Evolutionary conservation across 1,140 invertebrate species (phyloP).

Genomic region (Orius laevigatus): DNA sequence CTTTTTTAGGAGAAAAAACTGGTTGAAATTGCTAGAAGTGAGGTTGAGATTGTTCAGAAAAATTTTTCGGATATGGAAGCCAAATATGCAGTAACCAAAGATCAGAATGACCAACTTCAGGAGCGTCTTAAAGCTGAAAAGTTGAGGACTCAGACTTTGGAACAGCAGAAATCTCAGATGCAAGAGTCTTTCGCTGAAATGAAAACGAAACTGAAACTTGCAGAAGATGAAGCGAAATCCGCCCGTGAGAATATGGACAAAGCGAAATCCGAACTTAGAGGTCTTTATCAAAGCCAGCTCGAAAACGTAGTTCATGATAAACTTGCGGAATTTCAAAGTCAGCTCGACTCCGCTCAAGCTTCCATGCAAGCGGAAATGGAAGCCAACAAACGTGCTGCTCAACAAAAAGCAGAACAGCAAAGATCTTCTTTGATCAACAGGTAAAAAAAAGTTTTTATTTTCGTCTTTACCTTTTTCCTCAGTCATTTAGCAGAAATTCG

Average conservation of each 20-base stretch:
- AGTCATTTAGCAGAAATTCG: constrained; percentile 54
- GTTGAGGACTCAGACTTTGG: constrained; percentile 29
- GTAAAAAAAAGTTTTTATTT: constrained; percentile 26
- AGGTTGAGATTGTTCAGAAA: constrained; percentile 12
- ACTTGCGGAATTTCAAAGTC: constrained; percentile 55
- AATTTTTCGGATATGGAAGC: constrained; percentile 24
- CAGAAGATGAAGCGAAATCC: constrained; percentile 36
- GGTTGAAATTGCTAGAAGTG: constrained; percentile 19
- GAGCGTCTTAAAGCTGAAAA: constrained; percentile 35
- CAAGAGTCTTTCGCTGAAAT: constrained; percentile 29
- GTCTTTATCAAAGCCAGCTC: constrained; percentile 61
- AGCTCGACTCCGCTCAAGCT: constrained; percentile 48
- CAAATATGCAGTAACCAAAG: constrained; percentile 33
- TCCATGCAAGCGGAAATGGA: constrained; percentile 44
- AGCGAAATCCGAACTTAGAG: constrained; percentile 46
- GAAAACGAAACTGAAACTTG: constrained; percentile 32
- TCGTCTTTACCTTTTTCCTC: constrained; percentile 23
- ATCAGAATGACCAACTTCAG: constrained; percentile 34
- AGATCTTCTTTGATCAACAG: constrained; percentile 54
- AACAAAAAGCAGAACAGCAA: constrained; percentile 50
- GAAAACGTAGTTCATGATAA: constrained; percentile 58
- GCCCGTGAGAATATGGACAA: constrained; percentile 40
- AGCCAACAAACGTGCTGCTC: constrained; percentile 43
- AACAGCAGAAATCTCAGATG: constrained; percentile 32
- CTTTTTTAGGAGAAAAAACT: constrained; percentile 29